Base-by-base conservation (phyloP, 2,113 vertebrate genomes). In the Tachycineta bicolor region DNA sequence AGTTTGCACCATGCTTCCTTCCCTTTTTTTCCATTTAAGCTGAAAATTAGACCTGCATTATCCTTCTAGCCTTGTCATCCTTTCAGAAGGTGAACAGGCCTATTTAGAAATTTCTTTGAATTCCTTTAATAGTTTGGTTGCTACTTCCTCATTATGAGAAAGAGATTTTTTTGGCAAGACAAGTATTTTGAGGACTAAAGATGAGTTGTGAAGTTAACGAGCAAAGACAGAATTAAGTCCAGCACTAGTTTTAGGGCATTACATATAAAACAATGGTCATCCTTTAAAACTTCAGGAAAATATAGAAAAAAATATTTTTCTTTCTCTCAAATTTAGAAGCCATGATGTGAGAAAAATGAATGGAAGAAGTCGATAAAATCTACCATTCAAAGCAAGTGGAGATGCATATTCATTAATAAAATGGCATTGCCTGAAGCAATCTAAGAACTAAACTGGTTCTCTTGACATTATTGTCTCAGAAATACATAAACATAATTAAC, bases 391-490 rank as follows among this genome's bases (percentile, higher is more conserved):
- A 86, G n/a, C 33, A 55, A 79, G n/a, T 53, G 11, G 34, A 68
- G 43, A 77, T 70, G 22, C 11, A 62, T 43, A 69, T 76, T 91
- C 37, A 82, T 70, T 63, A 68, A 63, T 78, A 69, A 64, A 64
- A 82, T 3, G 29, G 7, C 43, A 37, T 76, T 2, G 14, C 28
- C 83, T 58, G 59, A 79, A 79, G 64, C 63, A 29, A 92, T 90
- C 73, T 47, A 87, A 50, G n/a, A 94, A 49, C 17, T 83, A 68
- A 94, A 49, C 10, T 43, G 65, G 76, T 65, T 76, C 74, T 67
- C 63, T 84, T 93, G 86, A 88, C 77, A 76, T 65, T 71, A 22
- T 55, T 82, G 70, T 82, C 87, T 88, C 73, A 95, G 22, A 88
- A 81, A 91, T 67, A 62, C 37, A 63, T 92, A n/a, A 89, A 82